phyloP scores from a whole-genome alignment of 2,888 invertebrate genomes.

The Disparrhopalites patrizii region DNA sequence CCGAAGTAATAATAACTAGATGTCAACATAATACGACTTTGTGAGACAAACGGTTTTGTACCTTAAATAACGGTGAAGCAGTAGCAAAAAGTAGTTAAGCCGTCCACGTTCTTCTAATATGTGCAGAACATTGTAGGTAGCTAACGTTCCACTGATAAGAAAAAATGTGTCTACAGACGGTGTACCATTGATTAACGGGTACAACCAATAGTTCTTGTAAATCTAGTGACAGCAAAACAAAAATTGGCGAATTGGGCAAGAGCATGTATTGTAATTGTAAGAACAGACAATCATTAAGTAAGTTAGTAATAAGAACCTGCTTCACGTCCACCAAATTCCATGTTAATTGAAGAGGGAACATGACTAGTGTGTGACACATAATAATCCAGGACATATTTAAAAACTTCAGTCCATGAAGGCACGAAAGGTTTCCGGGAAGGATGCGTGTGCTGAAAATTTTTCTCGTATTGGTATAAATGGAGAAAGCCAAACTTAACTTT shows the following conservation, averaged over 20 bases:
- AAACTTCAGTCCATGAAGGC: constrained; percentile 19
- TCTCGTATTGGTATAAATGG: constrained; percentile 6
- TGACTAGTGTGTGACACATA: background rate
- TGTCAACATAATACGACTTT: no score
- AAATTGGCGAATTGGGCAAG: constrained; percentile 50
- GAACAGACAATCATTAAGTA: no score
- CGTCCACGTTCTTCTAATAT: constrained; percentile 52
- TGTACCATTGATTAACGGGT: constrained; percentile 56
- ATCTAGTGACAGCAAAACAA: background rate
- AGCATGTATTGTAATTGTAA: no score
- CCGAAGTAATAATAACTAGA: no score
- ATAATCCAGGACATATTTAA: constrained; percentile 25
- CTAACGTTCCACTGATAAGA: constrained; percentile 60
- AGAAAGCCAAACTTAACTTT: constrained; percentile 5
- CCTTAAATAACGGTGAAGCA: constrained; percentile 62
- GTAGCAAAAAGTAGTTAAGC: constrained; percentile 57
- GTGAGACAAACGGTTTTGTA: no score
- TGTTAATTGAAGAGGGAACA: background rate
- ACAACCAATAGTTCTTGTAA: background rate
- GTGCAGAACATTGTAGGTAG: constrained; percentile 55
- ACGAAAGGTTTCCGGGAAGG: constrained; percentile 3
- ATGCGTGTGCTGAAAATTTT: constrained; percentile 1
- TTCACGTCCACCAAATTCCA: constrained; percentile 15
- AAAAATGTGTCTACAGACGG: constrained; percentile 65
- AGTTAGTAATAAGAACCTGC: constrained; percentile 53